Evolutionary conservation across 2,888 invertebrate genomes (phyloP).

Genomic region (Brachynemurus nebulosus): DNA sequence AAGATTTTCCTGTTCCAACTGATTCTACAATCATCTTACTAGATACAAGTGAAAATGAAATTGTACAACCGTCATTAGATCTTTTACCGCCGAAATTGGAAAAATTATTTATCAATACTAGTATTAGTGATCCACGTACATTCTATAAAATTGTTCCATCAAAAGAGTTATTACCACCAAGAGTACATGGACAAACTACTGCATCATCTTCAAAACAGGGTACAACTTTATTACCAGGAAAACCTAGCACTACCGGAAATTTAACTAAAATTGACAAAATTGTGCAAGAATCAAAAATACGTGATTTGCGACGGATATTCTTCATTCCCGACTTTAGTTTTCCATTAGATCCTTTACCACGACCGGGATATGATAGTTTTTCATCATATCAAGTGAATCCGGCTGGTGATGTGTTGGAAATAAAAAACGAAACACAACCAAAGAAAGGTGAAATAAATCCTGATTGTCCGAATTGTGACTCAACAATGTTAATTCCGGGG

Average conservation of each 20-base stretch:
- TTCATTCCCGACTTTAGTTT: conserved; percentile 32
- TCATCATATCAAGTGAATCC: conserved; percentile 28
- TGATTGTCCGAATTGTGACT: conserved; percentile 48
- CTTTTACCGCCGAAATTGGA: conserved; percentile 13
- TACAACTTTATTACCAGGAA: neutral
- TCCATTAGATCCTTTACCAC: conserved; percentile 26
- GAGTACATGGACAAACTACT: conserved; percentile 17
- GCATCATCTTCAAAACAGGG: neutral
- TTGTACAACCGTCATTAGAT: conserved; percentile 15
- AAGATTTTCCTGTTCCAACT: conserved; percentile 10
- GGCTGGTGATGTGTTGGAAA: neutral
- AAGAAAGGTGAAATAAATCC: conserved; percentile 29
- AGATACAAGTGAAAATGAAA: neutral
- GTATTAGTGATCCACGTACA: conserved; percentile 13
- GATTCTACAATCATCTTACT: neutral
- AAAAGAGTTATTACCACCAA: conserved; percentile 39
- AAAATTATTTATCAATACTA: conserved; percentile 6
- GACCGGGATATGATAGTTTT: conserved; percentile 29
- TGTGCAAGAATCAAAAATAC: conserved; percentile 23
- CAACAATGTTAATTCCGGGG: conserved; percentile 45
- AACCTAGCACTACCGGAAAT: neutral
- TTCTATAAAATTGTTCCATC: conserved; percentile 21
- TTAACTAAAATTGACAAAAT: conserved; percentile 6
- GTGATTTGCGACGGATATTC: conserved; percentile 26
- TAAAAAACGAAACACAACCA: neutral